Conservation (phyloP, 2,797 vertebrate genomes). For the Champsocephalus gunnari region DNA sequence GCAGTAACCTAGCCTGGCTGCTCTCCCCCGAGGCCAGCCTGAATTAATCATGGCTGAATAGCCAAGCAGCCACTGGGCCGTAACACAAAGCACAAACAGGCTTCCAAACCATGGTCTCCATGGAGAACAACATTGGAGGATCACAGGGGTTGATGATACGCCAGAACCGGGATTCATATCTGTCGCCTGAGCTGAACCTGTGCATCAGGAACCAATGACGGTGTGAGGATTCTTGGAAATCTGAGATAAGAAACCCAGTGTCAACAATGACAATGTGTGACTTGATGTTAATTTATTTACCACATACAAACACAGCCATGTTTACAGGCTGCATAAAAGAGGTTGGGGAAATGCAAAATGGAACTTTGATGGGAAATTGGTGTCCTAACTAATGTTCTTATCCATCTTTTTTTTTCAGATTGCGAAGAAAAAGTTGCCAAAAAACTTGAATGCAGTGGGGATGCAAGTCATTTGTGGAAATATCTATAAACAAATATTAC, state of each 20-base stretch:
- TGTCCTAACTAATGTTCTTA: background rate
- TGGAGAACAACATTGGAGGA: constrained; percentile 50
- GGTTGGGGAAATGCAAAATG: background rate
- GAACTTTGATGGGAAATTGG: background rate
- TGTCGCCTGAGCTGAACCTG: background rate
- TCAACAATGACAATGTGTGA: background rate
- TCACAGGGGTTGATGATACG: constrained; percentile 24
- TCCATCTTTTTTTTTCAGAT: background rate
- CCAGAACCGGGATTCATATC: constrained; percentile 22
- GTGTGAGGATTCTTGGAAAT: background rate
- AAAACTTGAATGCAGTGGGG: background rate
- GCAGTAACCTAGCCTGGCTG: constrained; percentile 78
- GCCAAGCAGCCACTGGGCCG: constrained; percentile 71
- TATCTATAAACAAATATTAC: background rate
- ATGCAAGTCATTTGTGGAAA: no score
- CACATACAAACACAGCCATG: background rate
- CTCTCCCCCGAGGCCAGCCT: constrained; percentile 77
- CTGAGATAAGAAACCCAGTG: constrained; percentile 12
- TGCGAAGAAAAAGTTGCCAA: no score
- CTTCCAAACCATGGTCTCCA: constrained; percentile 59
- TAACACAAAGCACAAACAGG: constrained; percentile 74
- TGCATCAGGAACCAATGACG: background rate
- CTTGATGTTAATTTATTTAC: background rate
- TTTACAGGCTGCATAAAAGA: background rate
- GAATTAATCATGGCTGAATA: constrained; percentile 86